Percentiles rank a stretch among this genome's conserved stretches.
Evolutionary conservation across 2,113 vertebrate species (phyloP).

Genomic region (Ciconia maguari): DNA sequence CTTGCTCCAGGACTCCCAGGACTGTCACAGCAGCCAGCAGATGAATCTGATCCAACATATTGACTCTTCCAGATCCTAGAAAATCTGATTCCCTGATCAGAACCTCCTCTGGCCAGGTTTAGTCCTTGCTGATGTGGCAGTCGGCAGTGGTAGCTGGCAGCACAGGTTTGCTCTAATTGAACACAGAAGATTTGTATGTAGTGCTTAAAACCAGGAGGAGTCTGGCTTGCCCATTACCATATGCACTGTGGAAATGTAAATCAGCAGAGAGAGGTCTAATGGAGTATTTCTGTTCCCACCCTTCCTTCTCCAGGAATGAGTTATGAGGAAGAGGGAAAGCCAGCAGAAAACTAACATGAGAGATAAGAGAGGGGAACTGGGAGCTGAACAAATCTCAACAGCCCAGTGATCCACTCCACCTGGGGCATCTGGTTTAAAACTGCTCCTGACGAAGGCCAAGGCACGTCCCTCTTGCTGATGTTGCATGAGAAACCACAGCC

Average conservation of each 20-base stretch:
- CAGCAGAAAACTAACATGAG: background rate
- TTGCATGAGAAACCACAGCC: background rate
- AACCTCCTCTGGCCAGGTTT: background rate
- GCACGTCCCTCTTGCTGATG: background rate
- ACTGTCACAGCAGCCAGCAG: conserved; percentile 75
- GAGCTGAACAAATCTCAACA: background rate
- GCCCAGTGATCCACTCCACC: background rate
- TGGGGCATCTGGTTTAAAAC: background rate
- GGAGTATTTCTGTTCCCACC: background rate
- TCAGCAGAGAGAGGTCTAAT: background rate
- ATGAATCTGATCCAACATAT: conserved; percentile 74
- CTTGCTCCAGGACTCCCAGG: conserved; percentile 83
- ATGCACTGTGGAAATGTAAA: background rate
- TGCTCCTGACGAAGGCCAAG: background rate
- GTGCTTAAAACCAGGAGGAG: background rate
- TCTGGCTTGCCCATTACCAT: accelerated
- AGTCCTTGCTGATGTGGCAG: background rate
- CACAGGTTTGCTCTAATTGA: background rate
- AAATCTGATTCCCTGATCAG: background rate
- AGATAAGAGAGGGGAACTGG: background rate
- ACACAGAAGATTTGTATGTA: background rate
- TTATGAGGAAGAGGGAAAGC: background rate
- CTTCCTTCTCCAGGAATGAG: background rate
- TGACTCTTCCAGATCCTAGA: background rate
- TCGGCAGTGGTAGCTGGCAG: accelerated